These are phyloP conservation scores for Gymnorhina tibicen DNA, from an alignment of 2,113 vertebrate genomes.

Conservation along the genomic window DNA sequence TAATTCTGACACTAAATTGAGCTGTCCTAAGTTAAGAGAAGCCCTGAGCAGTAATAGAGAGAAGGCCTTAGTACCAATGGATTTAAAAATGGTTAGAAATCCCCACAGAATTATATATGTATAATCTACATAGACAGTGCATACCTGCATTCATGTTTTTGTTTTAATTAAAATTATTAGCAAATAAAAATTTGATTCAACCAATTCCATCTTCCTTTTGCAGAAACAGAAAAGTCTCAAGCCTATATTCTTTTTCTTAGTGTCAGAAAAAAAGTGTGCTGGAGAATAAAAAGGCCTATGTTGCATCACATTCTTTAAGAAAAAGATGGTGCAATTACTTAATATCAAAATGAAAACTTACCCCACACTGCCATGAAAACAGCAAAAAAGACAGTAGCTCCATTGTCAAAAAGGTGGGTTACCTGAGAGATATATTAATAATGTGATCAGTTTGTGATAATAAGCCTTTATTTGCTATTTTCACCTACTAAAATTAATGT, in stretches of 20 bases:
- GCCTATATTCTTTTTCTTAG: neutral
- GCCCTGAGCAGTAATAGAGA: neutral
- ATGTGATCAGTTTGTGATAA: neutral
- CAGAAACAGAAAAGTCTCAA: neutral
- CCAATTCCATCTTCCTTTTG: neutral
- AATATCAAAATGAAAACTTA: conserved; percentile 69
- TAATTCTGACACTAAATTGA: neutral
- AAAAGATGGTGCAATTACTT: neutral
- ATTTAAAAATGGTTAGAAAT: neutral
- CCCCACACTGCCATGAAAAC: conserved; percentile 99
- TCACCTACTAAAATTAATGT: neutral
- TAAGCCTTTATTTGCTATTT: neutral
- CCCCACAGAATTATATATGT: neutral
- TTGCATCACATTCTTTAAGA: neutral
- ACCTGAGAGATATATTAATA: conserved; percentile 73
- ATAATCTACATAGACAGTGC: neutral
- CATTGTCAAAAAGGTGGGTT: conserved; percentile 95
- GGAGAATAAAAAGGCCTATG: neutral
- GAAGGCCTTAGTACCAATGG: neutral
- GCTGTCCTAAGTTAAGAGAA: neutral
- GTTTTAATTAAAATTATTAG: neutral
- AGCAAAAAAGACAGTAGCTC: conserved; percentile 95
- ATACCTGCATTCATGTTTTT: neutral
- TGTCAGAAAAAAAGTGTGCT: neutral
- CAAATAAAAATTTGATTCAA: neutral